These are phyloP conservation scores for Scartelaos histophorus DNA, from an alignment of 2,113 vertebrate genomes.

Conservation along the genomic window DNA sequence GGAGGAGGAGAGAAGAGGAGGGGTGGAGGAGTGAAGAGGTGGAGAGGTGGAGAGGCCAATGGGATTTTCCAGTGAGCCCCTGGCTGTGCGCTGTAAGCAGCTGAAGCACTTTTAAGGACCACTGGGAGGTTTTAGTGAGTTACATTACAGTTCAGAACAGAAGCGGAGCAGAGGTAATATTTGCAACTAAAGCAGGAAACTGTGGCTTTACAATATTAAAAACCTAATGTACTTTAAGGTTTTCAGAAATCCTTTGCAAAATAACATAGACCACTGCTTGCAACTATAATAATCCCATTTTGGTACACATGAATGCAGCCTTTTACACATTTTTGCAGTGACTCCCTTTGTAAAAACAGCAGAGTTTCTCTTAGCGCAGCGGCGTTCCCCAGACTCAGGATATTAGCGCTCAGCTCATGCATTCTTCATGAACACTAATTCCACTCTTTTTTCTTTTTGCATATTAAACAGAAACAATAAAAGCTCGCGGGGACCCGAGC, in stretches of 20 bases:
- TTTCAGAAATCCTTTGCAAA: no score
- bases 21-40: constrained; percentile 2
- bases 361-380: constrained; percentile 48
- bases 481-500: constrained; percentile 13
- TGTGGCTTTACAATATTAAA: background rate
- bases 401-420: constrained; percentile 39
- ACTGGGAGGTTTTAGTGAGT: constrained; percentile 29
- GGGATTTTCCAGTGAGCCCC: constrained; percentile 23
- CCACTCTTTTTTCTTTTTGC: constrained; percentile 44
- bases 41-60: background rate
- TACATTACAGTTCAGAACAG: constrained; percentile 3
- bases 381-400: constrained; percentile 42
- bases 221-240: no score
- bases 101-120: constrained; percentile 38
- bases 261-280: no score
- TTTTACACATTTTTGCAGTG: no score
- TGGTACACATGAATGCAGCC: background rate
- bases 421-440: constrained; percentile 70
- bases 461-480: constrained; percentile 55
- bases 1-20: background rate
- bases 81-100: constrained; percentile 28
- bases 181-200: background rate
- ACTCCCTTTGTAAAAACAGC: constrained; percentile 27
- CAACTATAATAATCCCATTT: no score
- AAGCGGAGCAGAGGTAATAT: background rate